Conservation (phyloP, 2,797 vertebrate genomes). For the Oryzias dopingdopingensis region DNA sequence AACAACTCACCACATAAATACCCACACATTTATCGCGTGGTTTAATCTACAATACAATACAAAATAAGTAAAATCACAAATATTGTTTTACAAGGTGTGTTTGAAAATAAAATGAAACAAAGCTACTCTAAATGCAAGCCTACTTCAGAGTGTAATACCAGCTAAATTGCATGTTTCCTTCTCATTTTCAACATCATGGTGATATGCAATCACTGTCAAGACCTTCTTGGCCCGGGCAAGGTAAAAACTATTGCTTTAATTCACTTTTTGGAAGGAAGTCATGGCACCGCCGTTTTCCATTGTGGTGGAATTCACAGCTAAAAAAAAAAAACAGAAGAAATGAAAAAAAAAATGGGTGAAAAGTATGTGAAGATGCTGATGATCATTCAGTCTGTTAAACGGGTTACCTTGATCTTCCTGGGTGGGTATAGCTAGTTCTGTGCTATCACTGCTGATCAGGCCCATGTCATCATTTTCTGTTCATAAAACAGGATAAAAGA, state of each 20-base stretch:
- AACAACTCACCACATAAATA: conserved; percentile 29
- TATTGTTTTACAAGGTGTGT: background rate
- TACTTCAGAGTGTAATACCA: background rate
- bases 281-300: conserved; percentile 46
- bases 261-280: conserved; percentile 63
- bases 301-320: conserved; percentile 37
- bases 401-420: conserved; percentile 54
- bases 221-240: background rate
- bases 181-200: too few relatives aligned
- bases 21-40: conserved; percentile 7
- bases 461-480: conserved; percentile 49
- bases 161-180: too few relatives aligned
- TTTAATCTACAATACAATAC: background rate
- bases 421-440: conserved; percentile 38
- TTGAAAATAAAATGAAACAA: conserved; percentile 7
- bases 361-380: background rate
- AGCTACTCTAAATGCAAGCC: background rate
- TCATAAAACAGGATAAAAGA: background rate
- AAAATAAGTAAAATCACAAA: conserved; percentile 13
- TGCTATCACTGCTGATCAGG: conserved; percentile 40
- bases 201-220: background rate
- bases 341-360: conserved; percentile 7
- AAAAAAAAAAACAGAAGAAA: conserved; percentile 1
- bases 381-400: background rate
- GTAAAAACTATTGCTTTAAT: background rate